phyloP scores from a whole-genome alignment of 2,797 vertebrate genomes.

The Clarias pachynema region DNA sequence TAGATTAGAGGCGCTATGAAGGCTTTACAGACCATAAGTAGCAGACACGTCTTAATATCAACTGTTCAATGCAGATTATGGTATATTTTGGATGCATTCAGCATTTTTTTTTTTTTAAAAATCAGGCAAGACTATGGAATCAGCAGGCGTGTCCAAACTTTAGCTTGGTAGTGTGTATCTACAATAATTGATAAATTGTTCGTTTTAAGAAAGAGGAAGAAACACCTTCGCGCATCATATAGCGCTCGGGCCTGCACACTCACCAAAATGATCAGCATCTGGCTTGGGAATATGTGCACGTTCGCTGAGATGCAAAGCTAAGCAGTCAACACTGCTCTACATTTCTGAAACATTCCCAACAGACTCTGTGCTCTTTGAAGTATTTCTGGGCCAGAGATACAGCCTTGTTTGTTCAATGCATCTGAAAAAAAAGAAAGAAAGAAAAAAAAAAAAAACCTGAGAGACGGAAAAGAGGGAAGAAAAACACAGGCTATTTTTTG shows the following conservation, averaged over 20 bases:
- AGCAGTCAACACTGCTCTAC: slow-evolving; percentile 79
- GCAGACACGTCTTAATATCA: no score
- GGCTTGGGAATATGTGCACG: slow-evolving; percentile 60
- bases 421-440: slow-evolving; percentile 57
- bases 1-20: no score
- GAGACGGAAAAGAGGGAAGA: slow-evolving; percentile 60
- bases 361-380: slow-evolving; percentile 81
- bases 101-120: no score
- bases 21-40: no score
- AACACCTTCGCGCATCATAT: slow-evolving; percentile 27
- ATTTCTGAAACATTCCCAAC: slow-evolving; percentile 80
- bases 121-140: no score
- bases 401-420: slow-evolving; percentile 80
- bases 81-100: no score
- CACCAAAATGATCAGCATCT: slow-evolving; percentile 46
- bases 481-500: slow-evolving; percentile 71
- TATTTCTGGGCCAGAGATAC: slow-evolving; percentile 80
- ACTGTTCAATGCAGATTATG: no score
- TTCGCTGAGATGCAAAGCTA: slow-evolving; percentile 80
- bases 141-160: no score
- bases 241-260: slow-evolving; percentile 33
- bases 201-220: slow-evolving; percentile 17
- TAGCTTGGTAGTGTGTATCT: no score
- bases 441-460: slow-evolving; percentile 16
- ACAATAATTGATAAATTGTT: slow-evolving; percentile 21